These are phyloP conservation scores for Chrysogorgia sp. DNA, from an alignment of 92 coral and sea anemone genomes.

Conservation along the genomic window DNA sequence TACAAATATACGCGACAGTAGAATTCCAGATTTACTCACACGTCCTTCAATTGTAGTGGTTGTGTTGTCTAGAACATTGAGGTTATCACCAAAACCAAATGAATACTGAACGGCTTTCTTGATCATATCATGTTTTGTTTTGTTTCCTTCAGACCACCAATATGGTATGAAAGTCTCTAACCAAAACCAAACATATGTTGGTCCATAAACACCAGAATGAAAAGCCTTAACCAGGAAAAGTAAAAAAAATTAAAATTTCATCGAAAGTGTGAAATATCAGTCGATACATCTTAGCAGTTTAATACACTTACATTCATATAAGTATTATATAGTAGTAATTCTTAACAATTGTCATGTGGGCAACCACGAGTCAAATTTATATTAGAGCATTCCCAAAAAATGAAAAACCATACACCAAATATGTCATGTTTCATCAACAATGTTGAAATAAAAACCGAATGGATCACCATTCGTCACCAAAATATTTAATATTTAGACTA, in stretches of 20 bases:
- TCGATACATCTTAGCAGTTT: not conserved
- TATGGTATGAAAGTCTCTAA: constrained; percentile 77
- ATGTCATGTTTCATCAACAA: no score
- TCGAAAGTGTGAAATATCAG: not conserved
- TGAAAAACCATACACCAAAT: no score
- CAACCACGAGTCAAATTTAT: no score
- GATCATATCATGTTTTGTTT: constrained; percentile 70
- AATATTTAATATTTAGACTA: no score
- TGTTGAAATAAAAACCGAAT: no score
- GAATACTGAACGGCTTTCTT: constrained; percentile 81
- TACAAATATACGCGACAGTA: no score
- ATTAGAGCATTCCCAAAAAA: no score
- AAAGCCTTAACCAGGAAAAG: constrained; percentile 64
- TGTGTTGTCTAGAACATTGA: constrained; percentile 60
- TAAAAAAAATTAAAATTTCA: not conserved
- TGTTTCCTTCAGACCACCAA: constrained; percentile 88
- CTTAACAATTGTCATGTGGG: no score
- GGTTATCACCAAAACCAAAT: constrained; percentile 84
- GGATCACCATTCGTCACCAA: no score
- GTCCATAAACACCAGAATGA: constrained; percentile 75
- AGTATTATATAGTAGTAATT: no score
- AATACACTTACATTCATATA: no score
- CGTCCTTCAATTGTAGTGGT: constrained; percentile 75
- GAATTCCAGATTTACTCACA: constrained; percentile 72
- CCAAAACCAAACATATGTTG: constrained; percentile 84